Evolutionary conservation across 2,797 vertebrate genomes (phyloP).

Genomic region (Myotis myotis): DNA sequence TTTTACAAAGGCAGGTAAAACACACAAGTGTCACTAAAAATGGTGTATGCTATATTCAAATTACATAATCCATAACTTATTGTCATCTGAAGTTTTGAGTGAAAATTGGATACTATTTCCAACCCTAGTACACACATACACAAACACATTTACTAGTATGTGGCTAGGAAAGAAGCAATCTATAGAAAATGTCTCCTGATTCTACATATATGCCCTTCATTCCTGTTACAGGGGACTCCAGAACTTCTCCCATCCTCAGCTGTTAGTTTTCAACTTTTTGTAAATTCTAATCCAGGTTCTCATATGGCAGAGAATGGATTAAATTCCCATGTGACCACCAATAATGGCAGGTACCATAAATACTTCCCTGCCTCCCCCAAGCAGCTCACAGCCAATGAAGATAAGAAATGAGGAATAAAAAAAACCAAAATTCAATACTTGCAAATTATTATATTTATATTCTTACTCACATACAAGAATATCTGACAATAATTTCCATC

Average conservation of each 20-base stretch:
- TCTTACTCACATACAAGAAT: constrained; percentile 13
- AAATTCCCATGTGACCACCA: constrained; percentile 10
- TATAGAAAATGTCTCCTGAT: background rate
- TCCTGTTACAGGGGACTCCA: background rate
- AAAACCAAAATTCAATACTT: background rate
- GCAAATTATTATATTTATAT: constrained; percentile 33
- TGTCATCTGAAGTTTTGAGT: background rate
- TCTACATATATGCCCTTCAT: background rate
- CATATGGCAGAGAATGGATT: background rate
- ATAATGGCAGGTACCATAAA: background rate
- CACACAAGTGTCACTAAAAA: background rate
- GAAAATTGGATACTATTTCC: background rate
- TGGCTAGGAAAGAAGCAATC: background rate
- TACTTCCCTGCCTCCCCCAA: background rate
- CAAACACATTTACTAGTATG: background rate
- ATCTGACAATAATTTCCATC: constrained; percentile 47
- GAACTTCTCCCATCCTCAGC: background rate
- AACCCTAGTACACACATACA: background rate
- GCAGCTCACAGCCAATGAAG: background rate
- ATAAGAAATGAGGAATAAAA: background rate
- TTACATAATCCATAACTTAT: background rate
- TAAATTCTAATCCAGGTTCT: background rate
- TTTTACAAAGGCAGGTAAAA: constrained; percentile 39
- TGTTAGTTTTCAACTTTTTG: background rate
- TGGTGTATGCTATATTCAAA: background rate